A percentile compares a stretch with the other conserved stretches of the same genome.
These are phyloP conservation scores for Drosophila bocki DNA, from an alignment of 1,140 invertebrate species.

Conservation along the genomic window DNA sequence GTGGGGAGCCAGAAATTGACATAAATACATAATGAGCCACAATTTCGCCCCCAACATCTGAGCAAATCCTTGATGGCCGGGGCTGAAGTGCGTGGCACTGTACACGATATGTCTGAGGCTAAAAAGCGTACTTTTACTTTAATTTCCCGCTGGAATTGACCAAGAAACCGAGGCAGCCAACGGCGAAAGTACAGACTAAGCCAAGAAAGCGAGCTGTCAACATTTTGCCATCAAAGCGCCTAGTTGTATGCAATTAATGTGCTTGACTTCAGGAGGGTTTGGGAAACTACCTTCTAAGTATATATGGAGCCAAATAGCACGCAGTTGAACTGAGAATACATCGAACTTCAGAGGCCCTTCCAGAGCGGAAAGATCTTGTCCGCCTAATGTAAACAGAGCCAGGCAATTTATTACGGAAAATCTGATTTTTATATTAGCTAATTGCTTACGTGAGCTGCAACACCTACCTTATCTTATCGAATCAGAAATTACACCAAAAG, in stretches of 20 bases:
- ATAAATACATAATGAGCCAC: conserved; percentile 83
- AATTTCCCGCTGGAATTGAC: conserved; percentile 81
- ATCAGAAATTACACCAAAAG: conserved; percentile 29
- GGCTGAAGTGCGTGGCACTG: conserved; percentile 54
- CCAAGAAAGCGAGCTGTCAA: conserved; percentile 65
- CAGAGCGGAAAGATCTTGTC: not conserved
- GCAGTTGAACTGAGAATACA: not conserved
- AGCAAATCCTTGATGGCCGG: conserved; percentile 9
- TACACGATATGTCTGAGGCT: conserved; percentile 46
- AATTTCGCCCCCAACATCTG: conserved; percentile 56
- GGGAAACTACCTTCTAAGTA: conserved; percentile 48
- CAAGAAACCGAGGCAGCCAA: conserved; percentile 48
- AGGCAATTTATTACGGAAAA: conserved; percentile 2
- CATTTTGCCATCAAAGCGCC: conserved; percentile 61
- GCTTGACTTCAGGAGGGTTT: conserved; percentile 14
- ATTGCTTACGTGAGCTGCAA: conserved; percentile 24
- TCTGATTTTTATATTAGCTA: conserved; percentile 27
- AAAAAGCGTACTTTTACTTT: conserved; percentile 83
- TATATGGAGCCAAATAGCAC: not conserved
- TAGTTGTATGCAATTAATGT: conserved; percentile 76
- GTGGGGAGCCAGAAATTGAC: conserved; percentile 75
- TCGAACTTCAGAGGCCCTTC: conserved; percentile 14
- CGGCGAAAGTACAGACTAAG: conserved; percentile 28
- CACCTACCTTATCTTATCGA: conserved; percentile 27
- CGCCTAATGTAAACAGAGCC: conserved; percentile 21